A percentile compares a stretch with the other conserved stretches of the same genome.
Evolutionary conservation across 2,797 vertebrate species (phyloP).

Genomic region (Hylomyscus alleni): DNA sequence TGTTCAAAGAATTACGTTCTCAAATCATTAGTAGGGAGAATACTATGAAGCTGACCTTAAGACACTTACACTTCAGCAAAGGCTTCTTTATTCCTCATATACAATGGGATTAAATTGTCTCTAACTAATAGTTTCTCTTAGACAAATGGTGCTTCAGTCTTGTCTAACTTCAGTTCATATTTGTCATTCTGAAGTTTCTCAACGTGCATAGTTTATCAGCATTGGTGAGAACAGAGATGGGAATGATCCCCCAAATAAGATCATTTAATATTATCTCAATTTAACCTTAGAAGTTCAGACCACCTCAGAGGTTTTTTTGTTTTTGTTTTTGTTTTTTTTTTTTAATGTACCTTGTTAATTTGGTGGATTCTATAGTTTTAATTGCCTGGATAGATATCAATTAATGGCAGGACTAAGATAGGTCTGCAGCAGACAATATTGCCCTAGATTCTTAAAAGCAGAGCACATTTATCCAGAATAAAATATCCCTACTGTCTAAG

Average conservation of each 20-base stretch:
- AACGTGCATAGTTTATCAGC: background rate
- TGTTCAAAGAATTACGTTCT: background rate
- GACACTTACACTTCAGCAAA: background rate
- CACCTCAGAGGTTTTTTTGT: background rate
- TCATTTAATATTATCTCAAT: background rate
- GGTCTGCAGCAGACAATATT: background rate
- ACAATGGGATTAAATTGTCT: background rate
- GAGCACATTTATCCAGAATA: slow-evolving; percentile 25
- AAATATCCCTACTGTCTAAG: slow-evolving; percentile 13
- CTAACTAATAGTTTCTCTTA: background rate
- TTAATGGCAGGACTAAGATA: background rate
- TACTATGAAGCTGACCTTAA: background rate
- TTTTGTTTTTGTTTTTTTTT: slow-evolving; percentile 1
- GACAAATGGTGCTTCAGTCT: background rate
- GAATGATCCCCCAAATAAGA: background rate
- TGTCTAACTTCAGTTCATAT: background rate
- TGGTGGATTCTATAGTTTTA: background rate
- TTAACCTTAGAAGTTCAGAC: slow-evolving; percentile 16
- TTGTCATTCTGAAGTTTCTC: background rate
- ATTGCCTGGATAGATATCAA: background rate
- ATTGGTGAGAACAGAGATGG: background rate
- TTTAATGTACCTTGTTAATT: slow-evolving; percentile 34
- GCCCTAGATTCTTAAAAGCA: slow-evolving; percentile 37
- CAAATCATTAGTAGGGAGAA: background rate
- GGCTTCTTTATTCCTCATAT: background rate